Base-by-base conservation (phyloP, 2,888 invertebrate genomes). In the Nemurella pictetii region DNA sequence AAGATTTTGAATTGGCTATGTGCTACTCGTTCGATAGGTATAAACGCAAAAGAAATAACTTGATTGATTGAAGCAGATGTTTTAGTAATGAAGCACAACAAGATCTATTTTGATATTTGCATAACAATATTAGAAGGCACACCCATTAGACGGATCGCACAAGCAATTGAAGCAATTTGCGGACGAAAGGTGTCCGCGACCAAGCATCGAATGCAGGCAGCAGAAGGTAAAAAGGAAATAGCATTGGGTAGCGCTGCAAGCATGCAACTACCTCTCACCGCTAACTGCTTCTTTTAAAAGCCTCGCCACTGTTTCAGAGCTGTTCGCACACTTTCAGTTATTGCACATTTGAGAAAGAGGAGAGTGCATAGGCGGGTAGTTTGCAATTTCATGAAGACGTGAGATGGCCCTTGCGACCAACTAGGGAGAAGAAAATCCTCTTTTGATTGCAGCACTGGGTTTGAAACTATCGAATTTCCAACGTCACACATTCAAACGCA, bases 361-460 rank as follows among this genome's bases (percentile, higher is more conserved):
- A 29, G 78, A 82, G 82, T 82, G 82, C 82, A 55, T 29, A 29
- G 84, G 55, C 36, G 80, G 77, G 80, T 72, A 83, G 80, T 83
- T 83, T 83, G 85, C 83, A 78, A 85, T 83, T 83, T 83, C 73
- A 80, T 35, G 74, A 73, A 80, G 81, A 85, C 85, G 85, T 85
- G 85, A 83, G 32, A 55, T 73, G 35, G 78, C 55, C 81, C 36
- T 55, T 28, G 81, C 26, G 80, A 72, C 72, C 72, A 28, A 84
- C 72, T 36, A 30, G 25, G 74, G 80, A 80, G 29, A 72, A 74
- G 80, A 74, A 80, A 74, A 84, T 84, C 75, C 84, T 73, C 74
- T 72, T 85, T 85, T 85, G 80, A 85, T 84, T 83, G 84, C 84
- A 73, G 83, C 73, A 29, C 85, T 80, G 83, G 83, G 55, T 3